Conservation (phyloP, 1,140 invertebrate genomes). For the Aphidius gifuensis region DNA sequence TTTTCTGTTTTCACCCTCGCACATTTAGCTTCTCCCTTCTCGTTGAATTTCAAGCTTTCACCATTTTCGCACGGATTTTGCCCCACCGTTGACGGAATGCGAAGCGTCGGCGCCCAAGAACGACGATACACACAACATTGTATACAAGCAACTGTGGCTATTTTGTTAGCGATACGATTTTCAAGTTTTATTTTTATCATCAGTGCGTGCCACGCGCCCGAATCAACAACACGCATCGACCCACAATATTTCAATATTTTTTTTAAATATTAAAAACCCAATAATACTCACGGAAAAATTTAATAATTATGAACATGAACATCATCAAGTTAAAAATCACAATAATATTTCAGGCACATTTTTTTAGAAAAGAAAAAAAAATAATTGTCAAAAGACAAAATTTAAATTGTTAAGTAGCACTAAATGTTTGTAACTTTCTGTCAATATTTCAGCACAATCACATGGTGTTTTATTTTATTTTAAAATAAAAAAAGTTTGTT, state of each 20-base stretch:
- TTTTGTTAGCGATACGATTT: conserved; percentile 20
- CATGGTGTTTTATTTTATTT: too few relatives aligned
- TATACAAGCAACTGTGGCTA: conserved; percentile 31
- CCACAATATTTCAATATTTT: conserved; percentile 5
- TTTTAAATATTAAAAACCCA: too few relatives aligned
- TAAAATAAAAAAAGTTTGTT: too few relatives aligned
- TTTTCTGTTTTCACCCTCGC: conserved; percentile 13
- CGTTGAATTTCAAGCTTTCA: conserved; percentile 37
- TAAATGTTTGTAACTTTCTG: too few relatives aligned
- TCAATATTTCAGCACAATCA: too few relatives aligned
- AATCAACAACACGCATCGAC: conserved; percentile 34
- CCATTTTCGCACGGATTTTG: conserved; percentile 13
- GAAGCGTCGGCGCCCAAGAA: conserved; percentile 45
- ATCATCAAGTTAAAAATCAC: too few relatives aligned
- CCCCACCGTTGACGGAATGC: conserved; percentile 30
- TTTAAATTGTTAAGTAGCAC: too few relatives aligned
- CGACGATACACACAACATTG: conserved; percentile 39
- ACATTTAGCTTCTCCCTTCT: background rate
- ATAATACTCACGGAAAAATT: too few relatives aligned
- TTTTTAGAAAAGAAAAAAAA: too few relatives aligned
- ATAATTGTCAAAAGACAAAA: too few relatives aligned
- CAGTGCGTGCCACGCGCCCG: conserved; percentile 45
- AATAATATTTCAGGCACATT: too few relatives aligned
- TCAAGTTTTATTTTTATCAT: conserved; percentile 21
- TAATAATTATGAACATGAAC: too few relatives aligned